Evolutionary conservation across 1,140 invertebrate species (phyloP), one percentile per base, ranked within the genome.

Genomic region (Drosophila serrata): DNA sequence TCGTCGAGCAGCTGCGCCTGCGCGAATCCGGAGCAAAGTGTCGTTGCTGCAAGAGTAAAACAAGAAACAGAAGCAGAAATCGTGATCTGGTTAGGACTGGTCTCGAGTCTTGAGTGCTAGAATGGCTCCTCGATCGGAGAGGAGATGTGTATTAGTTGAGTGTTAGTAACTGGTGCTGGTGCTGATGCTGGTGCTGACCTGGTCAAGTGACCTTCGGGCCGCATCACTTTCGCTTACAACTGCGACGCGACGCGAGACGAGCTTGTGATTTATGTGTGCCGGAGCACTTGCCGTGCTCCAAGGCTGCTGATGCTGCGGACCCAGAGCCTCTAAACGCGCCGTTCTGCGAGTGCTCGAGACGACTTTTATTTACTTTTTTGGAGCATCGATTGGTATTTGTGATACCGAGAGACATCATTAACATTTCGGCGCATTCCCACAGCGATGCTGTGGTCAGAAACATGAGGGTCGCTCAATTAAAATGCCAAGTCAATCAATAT

Each of bases 401-500:
- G 79, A 78, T 86, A 75, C 48, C 53, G 55, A 75, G 45, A 64
- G 79, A 73, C 80, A 81, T 87, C 80, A 84, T 88, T 87, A 87
- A 84, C 63, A 79, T 76, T 87, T 57, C 63, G 35, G 37, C 48
- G 64, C 78, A 72, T 84, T 85, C 82, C 82, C 82, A 85, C 81
- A 74, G 57, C 73, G 58, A 58, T 62, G 43, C 60, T 63, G 68
- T 49, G 79, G 68, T 90, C 81, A 85, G 63, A 48, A 61, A 81
- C 49, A 81, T 79, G 74, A 75, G 82, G 82, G 75, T 68, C 53
- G 49, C 37, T 43, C 85, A 90, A 90, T 88, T 85, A 90, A 88
- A 90, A 88, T 88, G 74, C 69, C 85, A 79, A 55, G 85, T 90
- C 85, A 87, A 87, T 87, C 84, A 86, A 77, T 60, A 37, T 84